These are phyloP conservation scores for Drosophila simulans DNA, from an alignment of 1,140 invertebrate species.

Conservation along the genomic window DNA sequence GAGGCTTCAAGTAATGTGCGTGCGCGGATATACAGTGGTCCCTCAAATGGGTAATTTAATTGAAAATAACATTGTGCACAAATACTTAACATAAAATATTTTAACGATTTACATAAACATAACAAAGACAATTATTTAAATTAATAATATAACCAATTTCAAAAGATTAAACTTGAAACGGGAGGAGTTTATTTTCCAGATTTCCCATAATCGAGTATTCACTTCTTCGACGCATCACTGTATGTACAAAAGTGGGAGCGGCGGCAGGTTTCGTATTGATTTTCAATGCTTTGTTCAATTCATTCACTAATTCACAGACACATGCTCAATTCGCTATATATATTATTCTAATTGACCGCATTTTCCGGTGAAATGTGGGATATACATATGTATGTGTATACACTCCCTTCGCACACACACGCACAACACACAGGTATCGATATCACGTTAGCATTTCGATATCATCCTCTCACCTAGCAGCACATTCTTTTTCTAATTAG, in stretches of 20 bases:
- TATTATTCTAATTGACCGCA: conserved; percentile 71
- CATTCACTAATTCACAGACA: conserved; percentile 72
- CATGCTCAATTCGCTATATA: conserved; percentile 8
- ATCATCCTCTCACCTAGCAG: conserved; percentile 53
- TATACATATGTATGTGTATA: conserved; percentile 11
- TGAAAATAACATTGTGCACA: neutral
- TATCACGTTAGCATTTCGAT: conserved; percentile 55
- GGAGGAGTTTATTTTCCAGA: too few relatives aligned
- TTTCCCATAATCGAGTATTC: neutral
- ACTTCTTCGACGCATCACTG: neutral
- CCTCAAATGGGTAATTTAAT: neutral
- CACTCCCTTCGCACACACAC: conserved; percentile 33
- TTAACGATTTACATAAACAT: too few relatives aligned
- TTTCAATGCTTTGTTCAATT: conserved; percentile 80
- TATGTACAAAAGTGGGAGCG: conserved; percentile 64
- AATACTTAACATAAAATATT: too few relatives aligned
- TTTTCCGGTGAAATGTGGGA: conserved; percentile 46
- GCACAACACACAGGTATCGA: conserved; percentile 15
- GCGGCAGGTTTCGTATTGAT: conserved; percentile 79
- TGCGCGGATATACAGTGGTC: conserved; percentile 36
- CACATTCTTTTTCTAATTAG: conserved; percentile 77
- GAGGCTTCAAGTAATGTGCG: conserved; percentile 23
- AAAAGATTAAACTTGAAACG: too few relatives aligned
- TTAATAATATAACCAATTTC: too few relatives aligned
- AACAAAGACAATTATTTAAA: too few relatives aligned